These are phyloP conservation scores for Heloderma charlesbogerti DNA, from an alignment of 2,113 vertebrate genomes.

Conservation along the genomic window DNA sequence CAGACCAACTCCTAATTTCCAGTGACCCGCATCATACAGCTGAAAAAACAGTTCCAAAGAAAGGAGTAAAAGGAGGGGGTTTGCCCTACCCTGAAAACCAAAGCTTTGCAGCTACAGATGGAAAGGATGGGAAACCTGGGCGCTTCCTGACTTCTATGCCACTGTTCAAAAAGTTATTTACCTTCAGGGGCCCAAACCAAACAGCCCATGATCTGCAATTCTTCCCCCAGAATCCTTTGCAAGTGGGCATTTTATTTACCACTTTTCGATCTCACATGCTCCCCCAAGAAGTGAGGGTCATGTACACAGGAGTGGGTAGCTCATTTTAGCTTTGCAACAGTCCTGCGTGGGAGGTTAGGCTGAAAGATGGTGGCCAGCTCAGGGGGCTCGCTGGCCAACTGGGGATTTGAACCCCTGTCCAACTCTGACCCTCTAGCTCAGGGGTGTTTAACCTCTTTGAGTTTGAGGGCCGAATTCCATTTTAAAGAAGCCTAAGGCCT, in stretches of 20 bases:
- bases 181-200: neutral
- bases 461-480: no score
- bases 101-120: no score
- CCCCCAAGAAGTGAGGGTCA: neutral
- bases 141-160: no score
- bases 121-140: neutral
- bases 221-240: no score
- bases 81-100: neutral
- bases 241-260: neutral
- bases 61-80: neutral
- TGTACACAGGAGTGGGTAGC: no score
- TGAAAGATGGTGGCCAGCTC: neutral
- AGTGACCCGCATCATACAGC: neutral
- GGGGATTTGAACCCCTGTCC: neutral
- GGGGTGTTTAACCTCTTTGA: no score
- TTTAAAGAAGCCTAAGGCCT: no score
- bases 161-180: neutral
- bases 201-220: no score
- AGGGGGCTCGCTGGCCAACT: neutral
- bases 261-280: no score
- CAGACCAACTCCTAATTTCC: neutral
- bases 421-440: neutral
- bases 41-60: constrained; percentile 10
- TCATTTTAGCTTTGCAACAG: neutral
- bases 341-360: neutral